Conservation (phyloP, 2,888 invertebrate genomes). For the Subacronicta megacephala region DNA sequence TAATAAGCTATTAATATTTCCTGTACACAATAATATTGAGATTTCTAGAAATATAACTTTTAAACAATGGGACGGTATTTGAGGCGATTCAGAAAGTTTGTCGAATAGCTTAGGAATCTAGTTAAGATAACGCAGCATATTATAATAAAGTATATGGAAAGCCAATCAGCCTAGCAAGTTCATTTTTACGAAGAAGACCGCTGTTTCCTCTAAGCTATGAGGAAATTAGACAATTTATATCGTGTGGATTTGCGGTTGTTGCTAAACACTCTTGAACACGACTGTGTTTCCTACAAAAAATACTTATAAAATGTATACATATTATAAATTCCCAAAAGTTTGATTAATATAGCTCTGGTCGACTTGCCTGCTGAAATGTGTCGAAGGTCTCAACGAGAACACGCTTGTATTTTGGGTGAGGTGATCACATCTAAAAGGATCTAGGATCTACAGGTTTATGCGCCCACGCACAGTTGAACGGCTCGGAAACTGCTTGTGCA, state of each 20-base stretch:
- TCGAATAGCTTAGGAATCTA: constrained; percentile 12
- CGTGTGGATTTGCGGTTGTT: too few relatives aligned
- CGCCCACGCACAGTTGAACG: neutral
- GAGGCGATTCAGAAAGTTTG: constrained; percentile 15
- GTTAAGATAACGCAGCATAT: too few relatives aligned
- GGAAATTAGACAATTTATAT: too few relatives aligned
- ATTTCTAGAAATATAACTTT: constrained; percentile 39
- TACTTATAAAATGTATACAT: too few relatives aligned
- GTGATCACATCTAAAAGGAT: neutral
- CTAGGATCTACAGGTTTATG: neutral
- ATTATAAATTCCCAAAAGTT: neutral
- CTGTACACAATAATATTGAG: constrained; percentile 33
- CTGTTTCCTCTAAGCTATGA: too few relatives aligned
- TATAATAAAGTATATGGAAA: too few relatives aligned
- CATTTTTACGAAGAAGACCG: too few relatives aligned
- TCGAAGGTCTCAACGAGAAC: neutral
- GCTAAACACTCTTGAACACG: too few relatives aligned
- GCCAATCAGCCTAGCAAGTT: neutral
- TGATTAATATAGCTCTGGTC: neutral
- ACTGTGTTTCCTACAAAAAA: too few relatives aligned
- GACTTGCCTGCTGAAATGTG: neutral
- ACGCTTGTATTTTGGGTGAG: neutral
- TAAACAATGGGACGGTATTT: constrained; percentile 39
- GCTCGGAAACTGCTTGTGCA: neutral
- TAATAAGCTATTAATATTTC: constrained; percentile 27